phyloP scores from a whole-genome alignment of 2,113 vertebrate genomes.

The Micromys minutus region DNA sequence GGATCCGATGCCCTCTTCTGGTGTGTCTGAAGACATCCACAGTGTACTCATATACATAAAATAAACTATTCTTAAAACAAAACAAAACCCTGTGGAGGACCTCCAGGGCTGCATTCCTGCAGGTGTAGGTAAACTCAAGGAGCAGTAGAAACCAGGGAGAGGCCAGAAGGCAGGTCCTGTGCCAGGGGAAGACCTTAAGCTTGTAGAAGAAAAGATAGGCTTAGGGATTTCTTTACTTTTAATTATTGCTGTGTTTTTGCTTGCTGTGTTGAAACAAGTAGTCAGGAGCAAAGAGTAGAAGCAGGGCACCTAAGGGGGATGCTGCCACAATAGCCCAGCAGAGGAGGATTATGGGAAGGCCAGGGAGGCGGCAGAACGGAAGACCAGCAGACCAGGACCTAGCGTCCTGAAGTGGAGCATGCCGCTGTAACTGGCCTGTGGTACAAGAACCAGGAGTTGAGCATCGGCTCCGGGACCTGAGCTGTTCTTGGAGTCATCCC shows the following conservation, averaged over 20 bases:
- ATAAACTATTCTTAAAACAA: no score
- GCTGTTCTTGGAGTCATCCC: background rate
- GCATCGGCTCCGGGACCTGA: background rate
- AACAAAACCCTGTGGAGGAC: background rate
- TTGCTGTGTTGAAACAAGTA: background rate
- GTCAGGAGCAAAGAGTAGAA: background rate
- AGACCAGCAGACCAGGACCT: no score
- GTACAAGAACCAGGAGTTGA: background rate
- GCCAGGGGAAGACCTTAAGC: background rate
- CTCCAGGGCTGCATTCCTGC: background rate
- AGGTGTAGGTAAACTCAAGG: background rate
- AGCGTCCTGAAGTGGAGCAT: background rate
- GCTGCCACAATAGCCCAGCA: background rate
- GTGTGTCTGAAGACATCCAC: no score
- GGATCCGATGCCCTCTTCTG: no score
- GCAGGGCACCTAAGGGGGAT: background rate
- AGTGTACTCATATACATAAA: no score
- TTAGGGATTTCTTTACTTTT: background rate
- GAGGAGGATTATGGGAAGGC: background rate
- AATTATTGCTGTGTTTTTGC: background rate
- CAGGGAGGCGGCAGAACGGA: background rate
- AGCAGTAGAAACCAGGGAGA: background rate
- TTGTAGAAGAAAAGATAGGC: background rate
- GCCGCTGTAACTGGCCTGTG: background rate
- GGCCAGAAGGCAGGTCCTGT: background rate